phyloP scores from a whole-genome alignment of 2,797 vertebrate species.

The Crocidura indochinensis region DNA sequence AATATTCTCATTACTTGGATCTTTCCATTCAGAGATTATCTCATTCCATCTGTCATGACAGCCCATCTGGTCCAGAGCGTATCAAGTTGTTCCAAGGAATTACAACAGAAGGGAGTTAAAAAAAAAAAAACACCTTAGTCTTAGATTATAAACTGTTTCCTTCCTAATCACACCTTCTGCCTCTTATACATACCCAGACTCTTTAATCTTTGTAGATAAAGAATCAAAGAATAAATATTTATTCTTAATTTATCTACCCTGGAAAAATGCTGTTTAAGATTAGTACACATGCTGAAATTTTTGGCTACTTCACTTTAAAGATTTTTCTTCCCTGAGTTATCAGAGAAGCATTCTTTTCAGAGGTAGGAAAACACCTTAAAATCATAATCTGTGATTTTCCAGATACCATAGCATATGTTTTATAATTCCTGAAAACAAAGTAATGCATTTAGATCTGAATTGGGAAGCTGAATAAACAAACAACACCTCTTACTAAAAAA shows the following conservation, averaged over 20 bases:
- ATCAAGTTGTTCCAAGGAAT: neutral
- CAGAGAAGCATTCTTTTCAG: neutral
- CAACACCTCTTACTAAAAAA: constrained; percentile 19
- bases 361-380: neutral
- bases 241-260: constrained; percentile 14
- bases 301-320: neutral
- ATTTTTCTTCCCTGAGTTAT: neutral
- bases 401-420: neutral
- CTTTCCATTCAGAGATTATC: constrained; percentile 37
- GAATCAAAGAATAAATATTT: constrained; percentile 38
- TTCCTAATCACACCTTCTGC: neutral
- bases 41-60: neutral
- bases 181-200: neutral
- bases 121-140: neutral
- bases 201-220: constrained; percentile 32
- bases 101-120: neutral
- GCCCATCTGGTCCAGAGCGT: neutral
- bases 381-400: constrained; percentile 22
- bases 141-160: neutral
- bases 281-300: constrained; percentile 6
- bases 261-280: constrained; percentile 19
- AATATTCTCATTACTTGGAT: neutral
- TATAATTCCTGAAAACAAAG: constrained; percentile 21
- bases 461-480: neutral
- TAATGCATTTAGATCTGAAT: neutral